Base-by-base conservation (phyloP, 2,888 invertebrate species). In the Orthonevra nobilis region DNA sequence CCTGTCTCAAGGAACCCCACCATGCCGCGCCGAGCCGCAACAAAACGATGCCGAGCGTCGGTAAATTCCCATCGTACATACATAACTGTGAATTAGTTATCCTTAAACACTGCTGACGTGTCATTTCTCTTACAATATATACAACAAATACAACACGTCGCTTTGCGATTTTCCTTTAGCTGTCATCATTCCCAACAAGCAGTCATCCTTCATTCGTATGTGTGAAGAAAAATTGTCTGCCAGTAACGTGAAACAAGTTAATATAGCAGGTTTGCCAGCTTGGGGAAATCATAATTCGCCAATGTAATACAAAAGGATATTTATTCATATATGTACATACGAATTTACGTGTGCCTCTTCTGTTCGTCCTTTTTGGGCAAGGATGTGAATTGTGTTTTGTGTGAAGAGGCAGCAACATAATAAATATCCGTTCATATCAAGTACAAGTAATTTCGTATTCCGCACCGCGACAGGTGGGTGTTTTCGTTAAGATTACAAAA, bases 21-120 rank as follows among this genome's bases (percentile, higher is more conserved):
- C n/a, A n/a, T n/a, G n/a, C n/a, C 17, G 14, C 32, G 20, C 6
- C 26, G 10, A 23, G 6, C 32, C 23, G 5, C 38, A 14, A 12
- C 19, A 48, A 23, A 56, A 56, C n/a, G 15, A 23, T 23, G 26
- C 34, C 48, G 48, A 38, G 32, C 46, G 42, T 52, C 30, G 30
- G 32, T 40, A 38, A 26, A 36, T 40, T 32, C 40, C 17, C 26
- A 72, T 48, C 17, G 36, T 46, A 38, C 50, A 50, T 34, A 20
- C 7, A 40, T 42, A 61, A 46, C 48, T 56, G 40, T 72, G 63
- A 63, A 63, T 72, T 72, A 72, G 54, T 63, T 72, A 63, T 54
- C 54, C 63, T 63, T 63, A 72, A 72, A 63, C 32, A 72, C 48
- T 60, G 63, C 48, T 56, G 63, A 63, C 72, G 72, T 72, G 54